Evolutionary conservation across 2,113 vertebrate species (phyloP), one percentile per base, ranked within the genome.

Genomic region (Lasiurus cinereus): DNA sequence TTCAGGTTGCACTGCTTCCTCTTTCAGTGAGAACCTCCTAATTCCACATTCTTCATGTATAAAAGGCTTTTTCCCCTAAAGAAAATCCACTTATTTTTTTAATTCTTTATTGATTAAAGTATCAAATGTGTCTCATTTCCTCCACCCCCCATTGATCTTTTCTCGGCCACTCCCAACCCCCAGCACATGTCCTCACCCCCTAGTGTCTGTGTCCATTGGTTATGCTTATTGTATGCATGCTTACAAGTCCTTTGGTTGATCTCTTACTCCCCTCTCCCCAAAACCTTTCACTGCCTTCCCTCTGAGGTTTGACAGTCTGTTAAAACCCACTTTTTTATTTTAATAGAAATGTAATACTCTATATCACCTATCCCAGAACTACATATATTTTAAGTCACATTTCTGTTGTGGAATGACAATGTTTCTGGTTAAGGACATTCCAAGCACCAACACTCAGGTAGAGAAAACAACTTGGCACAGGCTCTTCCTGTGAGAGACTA

Each of bases 371-470:
- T 84, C 21, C 43, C n/a, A 93, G 43, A 3, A 69, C 39, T 74
- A 3, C 13, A 56, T 50, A 29, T 29, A 56, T 91, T 78, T 91
- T 72, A 52, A 83, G 24, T 90, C 56, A 31, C 66, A 27, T 90
- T 94, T 73, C 27, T 91, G 22, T 83, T 92, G 39, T 36, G n/a
- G 77, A 93, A 83, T 62, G 72, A 74, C 22, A 15, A 18, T 36
- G 14, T 84, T 43, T 87, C 64, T 16, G 84, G n/a, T 88, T 67
- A 91, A 91, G 93, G 56, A 19, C 83, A 50, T 73, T 67, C 27
- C 8, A 54, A 93, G 22, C 21, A 85, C 66, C 9, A 54, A 43
- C 21, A 27, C 29, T 39, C 19, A 69, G 56, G 27, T 15, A 67
- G 48, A 8, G 83, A 31, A 74, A 84, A 67, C 67, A 76, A 62